phyloP scores from a whole-genome alignment of 2,888 invertebrate genomes.

The Epinotia ramella region DNA sequence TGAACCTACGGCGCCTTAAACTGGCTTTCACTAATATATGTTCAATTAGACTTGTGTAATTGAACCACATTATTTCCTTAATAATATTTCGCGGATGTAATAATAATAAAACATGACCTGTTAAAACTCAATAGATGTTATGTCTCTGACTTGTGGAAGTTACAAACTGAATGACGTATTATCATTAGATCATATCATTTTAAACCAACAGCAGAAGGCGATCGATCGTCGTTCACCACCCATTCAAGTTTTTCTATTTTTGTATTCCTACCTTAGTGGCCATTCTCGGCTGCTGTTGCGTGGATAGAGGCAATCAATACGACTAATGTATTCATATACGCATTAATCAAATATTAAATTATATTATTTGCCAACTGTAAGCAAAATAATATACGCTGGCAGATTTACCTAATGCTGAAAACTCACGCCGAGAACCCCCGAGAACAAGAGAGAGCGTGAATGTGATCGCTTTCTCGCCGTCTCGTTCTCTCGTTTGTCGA shows the following conservation, averaged over 20 bases:
- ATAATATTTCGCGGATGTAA: not conserved
- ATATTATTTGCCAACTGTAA: not conserved
- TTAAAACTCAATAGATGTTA: not conserved
- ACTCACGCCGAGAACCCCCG: too few species aligned
- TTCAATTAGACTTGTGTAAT: not conserved
- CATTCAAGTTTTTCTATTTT: conserved; percentile 33
- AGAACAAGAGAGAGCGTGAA: too few species aligned
- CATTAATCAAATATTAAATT: conserved; percentile 10
- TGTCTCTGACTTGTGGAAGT: conserved; percentile 5
- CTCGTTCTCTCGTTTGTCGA: too few species aligned
- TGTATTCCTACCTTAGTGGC: not conserved
- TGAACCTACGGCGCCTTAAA: too few species aligned
- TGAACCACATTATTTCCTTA: not conserved
- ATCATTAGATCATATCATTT: conserved; percentile 24
- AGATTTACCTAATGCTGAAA: too few species aligned
- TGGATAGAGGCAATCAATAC: not conserved
- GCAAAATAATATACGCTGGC: too few species aligned
- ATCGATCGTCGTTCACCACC: not conserved
- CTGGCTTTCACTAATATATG: not conserved
- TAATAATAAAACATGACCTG: not conserved
- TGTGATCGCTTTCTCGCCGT: too few species aligned
- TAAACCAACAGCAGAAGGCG: conserved; percentile 11
- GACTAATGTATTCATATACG: not conserved
- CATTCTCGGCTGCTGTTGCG: conserved; percentile 13
- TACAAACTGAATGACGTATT: conserved; percentile 14